Conservation (phyloP, 2,797 vertebrate genomes). For the Ispidina picta region DNA sequence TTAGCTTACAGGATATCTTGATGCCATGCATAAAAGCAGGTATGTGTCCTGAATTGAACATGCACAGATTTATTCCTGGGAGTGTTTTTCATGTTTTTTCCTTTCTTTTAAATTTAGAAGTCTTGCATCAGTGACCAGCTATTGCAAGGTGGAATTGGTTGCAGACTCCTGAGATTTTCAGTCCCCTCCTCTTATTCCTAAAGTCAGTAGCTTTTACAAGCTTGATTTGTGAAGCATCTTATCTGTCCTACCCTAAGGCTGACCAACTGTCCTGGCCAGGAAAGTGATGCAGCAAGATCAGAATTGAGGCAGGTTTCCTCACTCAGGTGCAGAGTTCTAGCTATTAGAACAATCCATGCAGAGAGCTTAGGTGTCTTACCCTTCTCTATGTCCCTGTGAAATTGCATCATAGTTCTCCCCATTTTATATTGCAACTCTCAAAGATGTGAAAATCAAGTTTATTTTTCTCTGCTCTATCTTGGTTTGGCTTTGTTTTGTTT, state of each 20-base stretch:
- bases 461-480: not conserved
- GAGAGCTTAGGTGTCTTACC: not conserved
- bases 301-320: not conserved
- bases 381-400: not conserved
- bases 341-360: not conserved
- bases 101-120: not conserved
- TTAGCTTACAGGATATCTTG: not conserved
- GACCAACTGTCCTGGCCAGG: not conserved
- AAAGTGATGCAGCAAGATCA: not conserved
- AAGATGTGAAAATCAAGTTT: slow-evolving; percentile 8
- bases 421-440: not conserved
- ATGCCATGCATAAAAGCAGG: not conserved
- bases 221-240: not conserved
- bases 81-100: not conserved
- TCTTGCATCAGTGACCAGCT: not conserved
- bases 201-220: not conserved
- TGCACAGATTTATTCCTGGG: not conserved
- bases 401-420: not conserved
- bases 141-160: not conserved
- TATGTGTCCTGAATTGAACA: not conserved
- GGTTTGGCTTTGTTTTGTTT: not conserved
- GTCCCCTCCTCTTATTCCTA: not conserved
- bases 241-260: not conserved
- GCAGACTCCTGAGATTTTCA: not conserved
- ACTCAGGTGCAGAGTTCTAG: not conserved